phyloP scores from a whole-genome alignment of 2,888 invertebrate species.

The Phorcus lineatus region DNA sequence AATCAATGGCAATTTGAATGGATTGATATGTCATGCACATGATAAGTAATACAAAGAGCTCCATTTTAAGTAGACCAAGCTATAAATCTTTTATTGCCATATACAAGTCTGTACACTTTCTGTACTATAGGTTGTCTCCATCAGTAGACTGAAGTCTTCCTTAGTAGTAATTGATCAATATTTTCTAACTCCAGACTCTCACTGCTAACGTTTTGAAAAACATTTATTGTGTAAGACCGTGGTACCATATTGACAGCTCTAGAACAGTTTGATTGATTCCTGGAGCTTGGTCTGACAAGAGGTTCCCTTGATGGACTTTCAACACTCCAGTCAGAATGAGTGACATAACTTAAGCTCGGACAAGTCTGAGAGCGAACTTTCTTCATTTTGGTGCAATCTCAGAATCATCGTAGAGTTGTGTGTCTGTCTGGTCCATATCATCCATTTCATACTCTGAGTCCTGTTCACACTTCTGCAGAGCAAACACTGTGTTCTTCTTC shows the following conservation, averaged over 20 bases:
- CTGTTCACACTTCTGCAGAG: constrained; percentile 65
- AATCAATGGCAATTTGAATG: too few relatives aligned
- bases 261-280: not conserved
- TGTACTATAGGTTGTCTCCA: not conserved
- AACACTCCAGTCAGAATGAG: not conserved
- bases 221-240: constrained; percentile 8
- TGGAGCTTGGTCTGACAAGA: not conserved
- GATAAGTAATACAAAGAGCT: too few relatives aligned
- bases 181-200: not conserved
- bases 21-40: too few relatives aligned
- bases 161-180: not conserved
- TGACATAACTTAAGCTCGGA: constrained; percentile 32
- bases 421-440: constrained; percentile 60
- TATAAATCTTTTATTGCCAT: too few relatives aligned
- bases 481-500: constrained; percentile 72
- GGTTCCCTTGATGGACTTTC: constrained; percentile 4
- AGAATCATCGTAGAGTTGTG: constrained; percentile 50
- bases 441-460: constrained; percentile 67
- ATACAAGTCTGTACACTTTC: too few relatives aligned
- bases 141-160: not conserved
- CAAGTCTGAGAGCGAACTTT: constrained; percentile 40
- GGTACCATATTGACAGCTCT: constrained; percentile 1
- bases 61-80: too few relatives aligned
- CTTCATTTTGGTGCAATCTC: constrained; percentile 6
- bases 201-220: not conserved